These are phyloP conservation scores for Lepidonotus clava DNA, from an alignment of 2,888 invertebrate genomes.

Conservation along the genomic window DNA sequence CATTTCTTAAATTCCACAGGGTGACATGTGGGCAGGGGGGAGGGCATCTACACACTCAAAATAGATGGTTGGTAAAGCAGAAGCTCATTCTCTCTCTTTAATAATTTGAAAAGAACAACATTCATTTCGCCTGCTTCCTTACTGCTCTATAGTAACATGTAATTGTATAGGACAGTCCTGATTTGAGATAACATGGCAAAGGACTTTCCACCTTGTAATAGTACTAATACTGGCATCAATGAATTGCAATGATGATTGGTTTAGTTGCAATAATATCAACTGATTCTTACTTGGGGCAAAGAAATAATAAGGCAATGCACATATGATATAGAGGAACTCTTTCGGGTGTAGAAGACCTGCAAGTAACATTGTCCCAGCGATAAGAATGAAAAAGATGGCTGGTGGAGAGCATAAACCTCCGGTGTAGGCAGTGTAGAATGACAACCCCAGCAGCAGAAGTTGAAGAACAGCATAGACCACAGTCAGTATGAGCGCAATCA, in stretches of 20 bases:
- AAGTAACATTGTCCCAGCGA: conserved; percentile 69
- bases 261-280: background rate
- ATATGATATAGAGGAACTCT: conserved; percentile 71
- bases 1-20: no score
- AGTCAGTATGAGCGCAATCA: conserved; percentile 69
- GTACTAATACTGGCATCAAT: background rate
- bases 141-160: background rate
- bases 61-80: no score
- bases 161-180: background rate
- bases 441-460: conserved; percentile 74
- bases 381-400: conserved; percentile 69
- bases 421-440: conserved; percentile 67
- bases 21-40: no score
- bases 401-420: conserved; percentile 71
- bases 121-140: background rate
- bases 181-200: background rate
- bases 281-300: conserved; percentile 67
- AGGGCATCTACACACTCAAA: no score
- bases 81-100: background rate
- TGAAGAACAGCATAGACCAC: conserved; percentile 86
- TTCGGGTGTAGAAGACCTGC: conserved; percentile 71
- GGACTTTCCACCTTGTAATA: no score
- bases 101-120: background rate
- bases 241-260: background rate
- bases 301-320: conserved; percentile 72